Conservation (phyloP, 35 echinoderm and acorn worm genomes). For the Lytechinus variegatus region DNA sequence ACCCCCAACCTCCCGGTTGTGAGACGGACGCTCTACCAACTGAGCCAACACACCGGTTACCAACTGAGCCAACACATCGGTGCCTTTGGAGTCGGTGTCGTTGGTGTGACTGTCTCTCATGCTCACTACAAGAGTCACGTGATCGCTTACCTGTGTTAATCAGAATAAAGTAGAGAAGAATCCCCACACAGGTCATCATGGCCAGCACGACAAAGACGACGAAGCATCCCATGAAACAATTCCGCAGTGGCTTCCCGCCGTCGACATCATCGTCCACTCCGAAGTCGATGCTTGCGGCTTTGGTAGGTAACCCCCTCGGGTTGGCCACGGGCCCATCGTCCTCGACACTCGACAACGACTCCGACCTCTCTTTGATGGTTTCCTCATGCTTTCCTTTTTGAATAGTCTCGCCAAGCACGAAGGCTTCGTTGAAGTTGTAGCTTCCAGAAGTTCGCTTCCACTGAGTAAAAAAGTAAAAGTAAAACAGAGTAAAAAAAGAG, state of each 20-base stretch:
- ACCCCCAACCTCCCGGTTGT: too few relatives aligned
- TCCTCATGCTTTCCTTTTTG: background rate
- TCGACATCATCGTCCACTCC: constrained; percentile 1
- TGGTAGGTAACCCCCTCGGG: background rate
- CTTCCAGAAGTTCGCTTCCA: background rate
- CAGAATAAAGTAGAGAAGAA: background rate
- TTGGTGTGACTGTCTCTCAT: too few relatives aligned
- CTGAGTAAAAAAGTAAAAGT: background rate
- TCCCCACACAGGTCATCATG: background rate
- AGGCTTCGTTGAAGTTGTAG: constrained; percentile 23
- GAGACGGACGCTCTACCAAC: too few relatives aligned
- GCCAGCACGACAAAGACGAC: constrained; percentile 15
- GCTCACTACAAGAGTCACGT: too few relatives aligned
- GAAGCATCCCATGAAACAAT: background rate
- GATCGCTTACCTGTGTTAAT: background rate
- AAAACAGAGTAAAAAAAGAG: too few relatives aligned
- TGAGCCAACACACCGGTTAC: too few relatives aligned
- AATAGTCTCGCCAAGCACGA: background rate
- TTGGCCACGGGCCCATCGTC: background rate
- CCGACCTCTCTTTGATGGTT: background rate
- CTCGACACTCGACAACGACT: background rate
- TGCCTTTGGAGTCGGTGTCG: too few relatives aligned
- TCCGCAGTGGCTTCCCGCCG: background rate
- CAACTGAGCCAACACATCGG: too few relatives aligned
- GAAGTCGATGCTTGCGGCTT: constrained; percentile 23